Evolutionary conservation across 2,797 vertebrate genomes (phyloP), one percentile per base, ranked within the genome.

Genomic region (Pseudochromis fuscus): DNA sequence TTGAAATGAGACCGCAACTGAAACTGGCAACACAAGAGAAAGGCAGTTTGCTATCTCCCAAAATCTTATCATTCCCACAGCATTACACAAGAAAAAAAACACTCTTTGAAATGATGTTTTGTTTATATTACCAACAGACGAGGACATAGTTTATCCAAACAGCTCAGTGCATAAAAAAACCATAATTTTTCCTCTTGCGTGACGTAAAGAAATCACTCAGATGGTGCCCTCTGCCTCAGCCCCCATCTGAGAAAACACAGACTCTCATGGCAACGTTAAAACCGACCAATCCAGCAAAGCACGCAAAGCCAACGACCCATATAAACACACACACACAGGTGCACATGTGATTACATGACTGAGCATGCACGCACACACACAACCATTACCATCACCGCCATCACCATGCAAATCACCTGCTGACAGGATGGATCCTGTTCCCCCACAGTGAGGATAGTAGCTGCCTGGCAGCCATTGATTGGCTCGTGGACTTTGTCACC

Each of bases 391-490:
- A 63, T 18, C 55, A 28, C 27, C 69, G 33, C n/a, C 59, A 11
- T 23, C 65, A 58, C 58, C 37, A 90, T 86, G 89, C 88, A 92
- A 93, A 93, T 85, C 61, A 56, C 23, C 70, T 61, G 56, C 40
- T 64, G 52, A 64, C 69, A 52, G 58, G 66, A 70, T 30, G 63
- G 73, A 84, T 83, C 84, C 74, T 83, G 90, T 80, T 87, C 38
- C 72, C 38, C 10, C 66, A 45, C 80, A 75, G 64, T 13, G 0
- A 37, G 62, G 59, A 55, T 50, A 40, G 52, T 75, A 51, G 44
- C 35, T 78, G 81, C 83, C 74, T 84, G 79, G 87, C 83, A 84
- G 67, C 87, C 69, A 60, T 64, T 86, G 33, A 93, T 94, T 94
- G 89, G 90, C 75, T 81, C 1, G 0, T 67, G 75, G 79, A 87